Percentiles rank a stretch among this genome's conserved stretches.
phyloP scores from a whole-genome alignment of 2,113 vertebrate genomes.

The Upupa epops region DNA sequence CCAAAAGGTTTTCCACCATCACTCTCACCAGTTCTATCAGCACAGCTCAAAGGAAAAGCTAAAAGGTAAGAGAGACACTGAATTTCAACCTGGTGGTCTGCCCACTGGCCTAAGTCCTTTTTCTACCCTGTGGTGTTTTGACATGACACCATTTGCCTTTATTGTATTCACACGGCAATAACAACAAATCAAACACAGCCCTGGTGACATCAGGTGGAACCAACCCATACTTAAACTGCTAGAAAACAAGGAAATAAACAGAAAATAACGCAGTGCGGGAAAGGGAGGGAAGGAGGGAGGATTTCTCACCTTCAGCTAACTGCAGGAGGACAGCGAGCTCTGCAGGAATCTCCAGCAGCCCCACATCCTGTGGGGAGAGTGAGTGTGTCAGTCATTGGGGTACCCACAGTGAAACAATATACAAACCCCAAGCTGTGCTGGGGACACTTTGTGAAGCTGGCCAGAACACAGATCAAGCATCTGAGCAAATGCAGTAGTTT shows the following conservation, averaged over 20 bases:
- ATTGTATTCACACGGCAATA: neutral
- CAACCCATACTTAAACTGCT: neutral
- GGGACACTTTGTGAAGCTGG: neutral
- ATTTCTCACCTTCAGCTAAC: constrained; percentile 75
- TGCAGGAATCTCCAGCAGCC: constrained; percentile 89
- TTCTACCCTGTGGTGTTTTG: fast-evolving
- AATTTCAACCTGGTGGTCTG: neutral
- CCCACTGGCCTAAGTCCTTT: neutral
- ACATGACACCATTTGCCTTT: neutral
- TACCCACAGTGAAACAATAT: neutral
- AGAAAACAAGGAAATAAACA: neutral
- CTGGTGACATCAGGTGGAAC: neutral
- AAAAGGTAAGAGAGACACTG: neutral
- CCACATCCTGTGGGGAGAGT: constrained; percentile 80
- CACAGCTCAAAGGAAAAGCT: neutral
- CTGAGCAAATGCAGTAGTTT: neutral
- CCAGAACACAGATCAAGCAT: neutral
- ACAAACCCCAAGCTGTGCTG: neutral
- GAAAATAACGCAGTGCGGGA: neutral
- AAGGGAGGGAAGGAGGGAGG: neutral
- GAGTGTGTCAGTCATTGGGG: neutral
- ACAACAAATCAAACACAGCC: neutral
- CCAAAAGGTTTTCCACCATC: neutral
- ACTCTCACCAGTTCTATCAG: neutral
- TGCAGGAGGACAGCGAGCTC: constrained; percentile 86